Conservation (phyloP, 2,888 invertebrate genomes). For the Calliopum simillimum region DNA sequence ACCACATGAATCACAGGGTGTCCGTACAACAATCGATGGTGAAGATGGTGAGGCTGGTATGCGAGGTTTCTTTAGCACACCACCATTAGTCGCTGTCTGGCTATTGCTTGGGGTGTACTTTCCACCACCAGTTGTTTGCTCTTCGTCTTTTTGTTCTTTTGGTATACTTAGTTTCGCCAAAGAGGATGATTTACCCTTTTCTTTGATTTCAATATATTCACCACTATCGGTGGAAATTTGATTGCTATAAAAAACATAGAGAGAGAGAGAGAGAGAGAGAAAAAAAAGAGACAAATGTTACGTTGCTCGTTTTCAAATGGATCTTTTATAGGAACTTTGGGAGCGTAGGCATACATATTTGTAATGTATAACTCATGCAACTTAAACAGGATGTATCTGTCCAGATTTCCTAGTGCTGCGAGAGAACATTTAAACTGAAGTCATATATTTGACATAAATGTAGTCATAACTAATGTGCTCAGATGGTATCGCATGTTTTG, state of each 20-base stretch:
- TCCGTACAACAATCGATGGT: constrained; percentile 53
- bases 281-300: too few relatives aligned
- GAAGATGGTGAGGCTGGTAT: constrained; percentile 9
- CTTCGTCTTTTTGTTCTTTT: constrained; percentile 30
- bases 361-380: too few relatives aligned
- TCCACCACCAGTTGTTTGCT: neutral
- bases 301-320: too few relatives aligned
- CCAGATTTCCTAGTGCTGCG: too few relatives aligned
- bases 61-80: constrained; percentile 34
- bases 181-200: constrained; percentile 56
- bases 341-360: too few relatives aligned
- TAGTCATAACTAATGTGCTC: too few relatives aligned
- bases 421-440: too few relatives aligned
- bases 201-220: constrained; percentile 52
- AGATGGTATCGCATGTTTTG: too few relatives aligned
- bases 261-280: constrained; percentile 1
- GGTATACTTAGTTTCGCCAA: constrained; percentile 49
- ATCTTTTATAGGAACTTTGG: too few relatives aligned
- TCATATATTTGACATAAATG: too few relatives aligned
- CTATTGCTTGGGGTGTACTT: neutral
- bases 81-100: constrained; percentile 24
- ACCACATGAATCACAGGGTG: constrained; percentile 62
- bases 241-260: constrained; percentile 44
- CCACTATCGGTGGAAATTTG: constrained; percentile 49
- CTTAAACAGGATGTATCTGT: too few relatives aligned